These are phyloP conservation scores for Neotoma lepida DNA, from an alignment of 2,113 vertebrate genomes.

Conservation along the genomic window DNA sequence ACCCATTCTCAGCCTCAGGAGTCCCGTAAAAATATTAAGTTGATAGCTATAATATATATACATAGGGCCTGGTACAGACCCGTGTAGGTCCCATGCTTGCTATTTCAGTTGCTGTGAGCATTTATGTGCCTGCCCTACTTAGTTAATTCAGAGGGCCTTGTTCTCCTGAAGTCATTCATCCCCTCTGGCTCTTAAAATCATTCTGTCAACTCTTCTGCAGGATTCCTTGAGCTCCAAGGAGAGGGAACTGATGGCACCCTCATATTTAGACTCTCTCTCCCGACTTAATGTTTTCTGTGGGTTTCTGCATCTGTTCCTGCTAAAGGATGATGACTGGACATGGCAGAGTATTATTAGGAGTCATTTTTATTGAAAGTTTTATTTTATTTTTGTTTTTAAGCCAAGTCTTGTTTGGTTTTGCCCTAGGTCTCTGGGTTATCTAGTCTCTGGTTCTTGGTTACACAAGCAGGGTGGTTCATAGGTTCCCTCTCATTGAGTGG, in stretches of 20 bases:
- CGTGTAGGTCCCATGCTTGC: too few species aligned
- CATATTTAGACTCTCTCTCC: not conserved
- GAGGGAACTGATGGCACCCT: not conserved
- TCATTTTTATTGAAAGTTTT: not conserved
- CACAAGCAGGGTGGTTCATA: rapidly evolving
- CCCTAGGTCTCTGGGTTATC: not conserved
- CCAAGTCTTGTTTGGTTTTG: not conserved
- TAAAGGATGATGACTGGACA: not conserved
- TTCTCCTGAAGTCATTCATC: not conserved
- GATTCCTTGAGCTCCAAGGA: not conserved
- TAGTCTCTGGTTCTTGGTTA: not conserved
- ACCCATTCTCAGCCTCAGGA: too few species aligned
- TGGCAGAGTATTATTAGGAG: not conserved
- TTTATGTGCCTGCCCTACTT: not conserved
- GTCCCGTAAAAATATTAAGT: too few species aligned
- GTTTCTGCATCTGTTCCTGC: not conserved
- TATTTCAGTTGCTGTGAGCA: too few species aligned
- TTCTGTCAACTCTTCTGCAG: not conserved
- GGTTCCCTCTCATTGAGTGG: not conserved
- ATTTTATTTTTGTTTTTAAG: not conserved
- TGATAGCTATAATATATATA: too few species aligned
- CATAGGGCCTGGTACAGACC: too few species aligned
- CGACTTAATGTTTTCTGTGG: too few species aligned
- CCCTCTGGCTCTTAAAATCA: too few species aligned
- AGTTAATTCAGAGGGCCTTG: not conserved